These are phyloP conservation scores for Cerastis leucographa DNA, from an alignment of 2,888 invertebrate species.

Conservation along the genomic window DNA sequence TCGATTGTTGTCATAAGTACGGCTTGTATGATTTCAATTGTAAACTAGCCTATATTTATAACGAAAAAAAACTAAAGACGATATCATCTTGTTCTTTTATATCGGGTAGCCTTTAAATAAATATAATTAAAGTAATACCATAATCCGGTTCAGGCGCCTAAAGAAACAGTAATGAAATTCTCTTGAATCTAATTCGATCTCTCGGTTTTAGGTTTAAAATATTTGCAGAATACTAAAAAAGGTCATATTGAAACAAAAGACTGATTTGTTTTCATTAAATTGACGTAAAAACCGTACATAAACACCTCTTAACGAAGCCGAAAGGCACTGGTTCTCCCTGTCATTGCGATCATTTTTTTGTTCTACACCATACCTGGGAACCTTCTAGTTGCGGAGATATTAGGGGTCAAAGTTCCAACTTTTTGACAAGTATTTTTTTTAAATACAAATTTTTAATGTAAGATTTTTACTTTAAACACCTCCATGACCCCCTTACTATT, in stretches of 20 bases:
- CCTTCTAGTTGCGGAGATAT: no score
- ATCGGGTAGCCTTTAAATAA: background rate
- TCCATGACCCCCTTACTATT: no score
- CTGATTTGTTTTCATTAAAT: background rate
- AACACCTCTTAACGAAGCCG: no score
- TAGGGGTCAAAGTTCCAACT: no score
- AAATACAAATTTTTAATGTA: no score
- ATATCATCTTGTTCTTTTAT: background rate
- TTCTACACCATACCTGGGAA: no score
- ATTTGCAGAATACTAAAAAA: conserved; percentile 17
- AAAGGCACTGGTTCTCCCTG: no score
- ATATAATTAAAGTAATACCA: background rate
- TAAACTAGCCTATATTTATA: background rate
- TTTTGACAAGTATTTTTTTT: no score
- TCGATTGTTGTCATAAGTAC: background rate
- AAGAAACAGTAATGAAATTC: background rate
- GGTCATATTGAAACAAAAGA: conserved; percentile 7
- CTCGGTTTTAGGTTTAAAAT: background rate
- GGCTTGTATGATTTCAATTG: background rate
- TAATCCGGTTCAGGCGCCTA: background rate
- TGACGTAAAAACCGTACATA: background rate
- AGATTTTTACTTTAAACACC: no score
- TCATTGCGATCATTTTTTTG: no score
- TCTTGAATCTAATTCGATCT: background rate
- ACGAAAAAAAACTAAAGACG: no score